Conservation (phyloP, 1,140 invertebrate species). For the Orius insidiosus region DNA sequence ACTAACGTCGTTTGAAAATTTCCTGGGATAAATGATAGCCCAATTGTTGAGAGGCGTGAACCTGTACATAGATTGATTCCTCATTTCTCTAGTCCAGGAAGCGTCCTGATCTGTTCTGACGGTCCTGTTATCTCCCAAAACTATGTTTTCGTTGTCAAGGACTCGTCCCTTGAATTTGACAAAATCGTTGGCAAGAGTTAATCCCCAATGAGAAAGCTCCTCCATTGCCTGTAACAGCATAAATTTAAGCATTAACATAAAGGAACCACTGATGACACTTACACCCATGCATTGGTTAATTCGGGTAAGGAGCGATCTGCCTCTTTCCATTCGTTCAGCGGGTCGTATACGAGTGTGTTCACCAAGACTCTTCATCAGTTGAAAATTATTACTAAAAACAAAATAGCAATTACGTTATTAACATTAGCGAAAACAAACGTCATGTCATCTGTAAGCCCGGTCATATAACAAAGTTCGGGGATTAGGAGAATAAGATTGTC, state of each 20-base stretch:
- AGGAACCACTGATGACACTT: too few species aligned
- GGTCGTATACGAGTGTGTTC: constrained; percentile 45
- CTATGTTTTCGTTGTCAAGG: constrained; percentile 35
- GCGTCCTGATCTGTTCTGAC: constrained; percentile 23
- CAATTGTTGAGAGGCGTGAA: constrained; percentile 4
- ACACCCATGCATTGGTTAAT: too few species aligned
- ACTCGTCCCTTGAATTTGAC: constrained; percentile 37
- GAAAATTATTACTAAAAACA: too few species aligned
- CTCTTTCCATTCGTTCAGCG: constrained; percentile 33
- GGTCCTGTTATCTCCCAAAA: constrained; percentile 26
- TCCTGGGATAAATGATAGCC: not conserved
- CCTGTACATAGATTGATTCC: constrained; percentile 27
- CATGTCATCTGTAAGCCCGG: constrained; percentile 46
- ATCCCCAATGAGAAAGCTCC: constrained; percentile 41
- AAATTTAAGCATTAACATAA: too few species aligned
- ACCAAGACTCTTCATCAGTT: constrained; percentile 42
- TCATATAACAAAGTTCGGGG: constrained; percentile 55
- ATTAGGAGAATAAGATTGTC: constrained; percentile 41
- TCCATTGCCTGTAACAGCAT: constrained; percentile 29
- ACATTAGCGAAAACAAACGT: too few species aligned
- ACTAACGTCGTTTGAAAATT: constrained; percentile 25
- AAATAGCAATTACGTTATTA: too few species aligned
- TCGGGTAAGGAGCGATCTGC: too few species aligned
- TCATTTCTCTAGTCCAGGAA: constrained; percentile 45
- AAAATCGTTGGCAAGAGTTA: constrained; percentile 36